Base-by-base conservation (phyloP, 2,888 invertebrate genomes). In the Melanophora roralis region DNA sequence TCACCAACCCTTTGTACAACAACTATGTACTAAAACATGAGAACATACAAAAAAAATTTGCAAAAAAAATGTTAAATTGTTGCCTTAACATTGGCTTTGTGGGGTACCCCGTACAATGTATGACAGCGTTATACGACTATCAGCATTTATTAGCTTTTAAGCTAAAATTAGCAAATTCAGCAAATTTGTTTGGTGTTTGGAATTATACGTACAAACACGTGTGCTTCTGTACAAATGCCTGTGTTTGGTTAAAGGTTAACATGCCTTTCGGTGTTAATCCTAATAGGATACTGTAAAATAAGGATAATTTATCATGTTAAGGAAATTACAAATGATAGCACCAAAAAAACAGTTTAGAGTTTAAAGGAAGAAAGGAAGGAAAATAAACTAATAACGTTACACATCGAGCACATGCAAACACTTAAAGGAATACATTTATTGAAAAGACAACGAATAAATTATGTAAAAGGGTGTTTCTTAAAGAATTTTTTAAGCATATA, bases 261-360 rank as follows among this genome's bases (percentile, higher is more conserved):
- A 79, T 71, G 75, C 49, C 71, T 79, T 75, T 71, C 75, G 75
- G 75, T 79, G 79, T 79, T 79, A 79, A 79, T 79, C 75, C 75
- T 79, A 65, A 74, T 65, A 71, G 74, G 65, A 79, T 75, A 79
- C 64, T 60, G 74, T 71, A 27, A 27, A 27, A n/a, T n/a, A 75
- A 57, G 71, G 60, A 79, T 79, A 79, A 72, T 79, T 71, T 79
- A 79, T 79, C 71, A 79, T 67, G 79, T 75, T 71, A 40, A 60
- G 75, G 79, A 79, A 71, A 75, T 72, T 60, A 67, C 67, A 79
- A 79, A 79, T 75, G 67, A 75, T 74, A 64, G 55, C 6, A 27
- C 27, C 3, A 27, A 6, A 27, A 27, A 27, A 3, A 27, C 27
- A 27, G 6, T 6, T 5, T 5, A 43, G 9, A 36, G 57, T 77